Evolutionary conservation across 2,113 vertebrate genomes (phyloP), one percentile per base, ranked within the genome.

Genomic region (Dasypus novemcinctus): DNA sequence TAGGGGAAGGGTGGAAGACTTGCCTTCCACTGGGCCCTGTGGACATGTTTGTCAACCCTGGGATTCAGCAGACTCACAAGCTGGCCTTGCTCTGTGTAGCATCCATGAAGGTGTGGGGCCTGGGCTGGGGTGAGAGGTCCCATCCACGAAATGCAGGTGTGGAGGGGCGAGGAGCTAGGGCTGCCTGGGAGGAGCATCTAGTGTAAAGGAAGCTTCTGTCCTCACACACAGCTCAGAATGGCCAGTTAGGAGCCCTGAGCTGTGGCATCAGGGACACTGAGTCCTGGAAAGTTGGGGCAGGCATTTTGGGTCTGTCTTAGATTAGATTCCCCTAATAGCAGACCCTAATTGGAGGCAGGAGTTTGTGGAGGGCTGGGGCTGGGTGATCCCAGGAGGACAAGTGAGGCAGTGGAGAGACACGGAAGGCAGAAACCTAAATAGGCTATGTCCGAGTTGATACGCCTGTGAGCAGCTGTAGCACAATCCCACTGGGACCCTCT

Each of bases 401-500:
- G 11, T 1, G 31, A 87, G 49, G 57, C 41, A 57, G 31, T 18
- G 36, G 59, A 7, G 59, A 85, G n/a, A 12, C 71, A 14, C 7
- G 20, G 41, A 57, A 9, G 71, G 38, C 46, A 25, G 33, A 71
- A 33, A 69, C 31, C 46, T 68, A 9, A 1, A 9, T 0, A 5
- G 69, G 1, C 3, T 1, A 15, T 75, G 38, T 38, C 23, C 1
- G 8, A 63, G 17, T 75, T 41, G 69, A 86, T 11, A 11, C 0
- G 2, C 59, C 36, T 0, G 0, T 31, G 43, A 21, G 11, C 29
- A 13, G 3, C 0, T 25, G 17, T 46, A 27, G 12, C 18, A 46
- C 27, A 17, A 33, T 25, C 38, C 20, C 7, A 2, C 8, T 4
- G n/a, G 29, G 29, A 0, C 10, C 23, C 46, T 38, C 43, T n/a